Percentiles rank a stretch among this genome's conserved stretches.
phyloP scores from a whole-genome alignment of 2,888 invertebrate genomes.

The Oxyteleia sp. region DNA sequence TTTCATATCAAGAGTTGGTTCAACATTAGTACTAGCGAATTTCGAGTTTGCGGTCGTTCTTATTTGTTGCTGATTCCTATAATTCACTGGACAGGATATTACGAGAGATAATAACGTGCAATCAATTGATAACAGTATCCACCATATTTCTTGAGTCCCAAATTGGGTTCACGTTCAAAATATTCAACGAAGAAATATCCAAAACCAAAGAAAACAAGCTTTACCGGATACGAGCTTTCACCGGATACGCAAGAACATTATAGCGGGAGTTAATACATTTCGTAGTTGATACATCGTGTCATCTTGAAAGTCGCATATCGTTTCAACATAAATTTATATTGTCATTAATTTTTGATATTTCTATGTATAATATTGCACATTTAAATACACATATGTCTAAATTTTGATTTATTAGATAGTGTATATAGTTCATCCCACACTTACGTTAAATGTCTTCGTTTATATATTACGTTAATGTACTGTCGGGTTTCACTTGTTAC shows the following conservation, averaged over 20 bases:
- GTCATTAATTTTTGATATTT: conserved; percentile 55
- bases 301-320: too few relatives aligned
- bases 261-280: background rate
- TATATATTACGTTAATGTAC: conserved; percentile 10
- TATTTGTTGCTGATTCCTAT: conserved; percentile 57
- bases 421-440: conserved; percentile 29
- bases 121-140: background rate
- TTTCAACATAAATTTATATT: conserved; percentile 19
- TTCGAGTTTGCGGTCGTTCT: conserved; percentile 27
- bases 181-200: conserved; percentile 2
- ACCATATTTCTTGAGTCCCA: background rate
- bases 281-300: too few relatives aligned
- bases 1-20: conserved; percentile 28
- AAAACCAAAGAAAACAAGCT: too few relatives aligned
- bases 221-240: too few relatives aligned
- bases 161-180: conserved; percentile 4
- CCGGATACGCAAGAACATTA: too few relatives aligned
- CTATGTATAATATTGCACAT: conserved; percentile 61
- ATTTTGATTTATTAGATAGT: conserved; percentile 51
- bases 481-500: conserved; percentile 4
- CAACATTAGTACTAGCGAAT: conserved; percentile 35
- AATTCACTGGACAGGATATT: conserved; percentile 59
- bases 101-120: background rate
- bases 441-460: conserved; percentile 30
- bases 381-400: conserved; percentile 49